Evolutionary conservation across 2,888 invertebrate genomes (phyloP).

Genomic region (Baccha elongata): DNA sequence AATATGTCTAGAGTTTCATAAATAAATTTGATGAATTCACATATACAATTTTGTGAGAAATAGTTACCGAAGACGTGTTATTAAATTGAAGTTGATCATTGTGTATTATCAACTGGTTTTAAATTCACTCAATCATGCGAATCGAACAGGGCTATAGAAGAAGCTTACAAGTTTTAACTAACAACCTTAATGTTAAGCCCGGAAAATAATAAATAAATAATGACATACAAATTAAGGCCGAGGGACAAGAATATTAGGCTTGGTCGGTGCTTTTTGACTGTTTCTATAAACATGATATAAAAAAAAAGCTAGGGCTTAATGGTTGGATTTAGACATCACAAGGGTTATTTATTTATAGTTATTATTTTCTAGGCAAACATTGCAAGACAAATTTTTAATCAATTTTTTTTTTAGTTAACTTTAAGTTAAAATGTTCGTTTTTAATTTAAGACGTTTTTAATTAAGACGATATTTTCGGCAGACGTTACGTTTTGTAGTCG

Average conservation of each 20-base stretch:
- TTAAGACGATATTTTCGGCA: no score
- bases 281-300: no score
- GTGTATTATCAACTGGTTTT: slow-evolving; percentile 7
- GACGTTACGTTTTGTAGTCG: no score
- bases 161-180: neutral
- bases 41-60: slow-evolving; percentile 21
- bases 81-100: slow-evolving; percentile 16
- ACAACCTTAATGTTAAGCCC: neutral
- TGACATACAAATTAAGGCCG: neutral
- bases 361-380: no score
- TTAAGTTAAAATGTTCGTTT: no score
- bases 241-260: neutral
- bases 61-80: neutral
- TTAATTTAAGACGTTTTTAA: no score
- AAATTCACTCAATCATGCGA: slow-evolving; percentile 19
- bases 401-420: no score
- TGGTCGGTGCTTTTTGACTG: neutral
- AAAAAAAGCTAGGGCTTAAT: no score
- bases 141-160: slow-evolving; percentile 11
- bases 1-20: slow-evolving; percentile 8
- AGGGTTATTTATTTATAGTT: no score
- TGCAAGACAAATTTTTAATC: no score
- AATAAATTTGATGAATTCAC: slow-evolving; percentile 29
- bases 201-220: neutral
- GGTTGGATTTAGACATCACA: no score